phyloP scores from a whole-genome alignment of 2,113 vertebrate species.

The Aleadryas rufinucha region DNA sequence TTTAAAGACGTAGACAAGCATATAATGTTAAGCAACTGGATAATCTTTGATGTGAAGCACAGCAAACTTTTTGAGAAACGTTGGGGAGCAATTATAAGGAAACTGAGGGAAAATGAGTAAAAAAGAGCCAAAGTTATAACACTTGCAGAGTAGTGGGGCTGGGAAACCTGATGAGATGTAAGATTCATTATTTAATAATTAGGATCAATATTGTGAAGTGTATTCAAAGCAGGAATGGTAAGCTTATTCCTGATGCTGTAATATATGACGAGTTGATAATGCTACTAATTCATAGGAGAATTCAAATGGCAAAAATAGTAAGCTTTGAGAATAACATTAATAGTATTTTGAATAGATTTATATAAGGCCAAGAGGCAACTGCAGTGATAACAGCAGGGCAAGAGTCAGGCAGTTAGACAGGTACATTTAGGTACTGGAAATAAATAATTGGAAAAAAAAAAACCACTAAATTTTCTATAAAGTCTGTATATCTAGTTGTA shows the following conservation, averaged over 20 bases:
- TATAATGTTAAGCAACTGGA: background rate
- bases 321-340: background rate
- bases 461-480: background rate
- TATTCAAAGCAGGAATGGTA: background rate
- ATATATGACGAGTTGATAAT: background rate
- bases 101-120: background rate
- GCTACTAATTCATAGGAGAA: background rate
- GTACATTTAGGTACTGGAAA: background rate
- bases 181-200: background rate
- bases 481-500: background rate
- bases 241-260: background rate
- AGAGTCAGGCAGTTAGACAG: background rate
- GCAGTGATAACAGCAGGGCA: background rate
- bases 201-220: background rate
- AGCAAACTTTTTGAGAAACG: background rate
- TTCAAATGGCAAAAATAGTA: background rate
- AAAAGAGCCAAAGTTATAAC: background rate
- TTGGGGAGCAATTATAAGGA: background rate
- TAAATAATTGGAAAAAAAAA: background rate
- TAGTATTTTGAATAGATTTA: background rate
- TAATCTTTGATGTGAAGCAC: background rate
- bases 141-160: background rate
- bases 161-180: background rate
- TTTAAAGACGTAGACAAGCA: background rate
- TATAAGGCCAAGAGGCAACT: background rate